Conservation (phyloP, 2,797 vertebrate species). For the Oryzias dopingdopingensis region DNA sequence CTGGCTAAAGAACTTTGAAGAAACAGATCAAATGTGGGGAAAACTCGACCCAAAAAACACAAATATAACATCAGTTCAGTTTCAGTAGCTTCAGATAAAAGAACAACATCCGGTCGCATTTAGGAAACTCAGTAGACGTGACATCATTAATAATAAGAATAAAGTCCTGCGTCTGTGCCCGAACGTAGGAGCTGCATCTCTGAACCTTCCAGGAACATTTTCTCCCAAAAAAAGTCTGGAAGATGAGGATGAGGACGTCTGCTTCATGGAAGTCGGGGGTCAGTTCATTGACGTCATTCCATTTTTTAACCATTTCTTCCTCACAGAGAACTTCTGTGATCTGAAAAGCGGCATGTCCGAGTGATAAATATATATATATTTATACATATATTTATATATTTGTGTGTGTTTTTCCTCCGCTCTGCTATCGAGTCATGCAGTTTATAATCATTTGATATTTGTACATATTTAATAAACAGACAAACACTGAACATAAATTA, state of each 20-base stretch:
- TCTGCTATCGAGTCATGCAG: slow-evolving; percentile 73
- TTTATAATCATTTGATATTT: slow-evolving; percentile 72
- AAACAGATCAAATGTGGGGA: neutral
- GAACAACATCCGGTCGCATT: slow-evolving; percentile 44
- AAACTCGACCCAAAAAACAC: slow-evolving; percentile 42
- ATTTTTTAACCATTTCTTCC: too few species aligned
- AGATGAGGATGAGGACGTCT: slow-evolving; percentile 14
- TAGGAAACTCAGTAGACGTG: slow-evolving; percentile 55
- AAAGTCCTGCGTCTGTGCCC: slow-evolving; percentile 37
- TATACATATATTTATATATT: neutral
- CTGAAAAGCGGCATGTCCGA: slow-evolving; percentile 6
- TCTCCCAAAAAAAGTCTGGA: slow-evolving; percentile 29
- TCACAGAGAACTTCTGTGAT: neutral
- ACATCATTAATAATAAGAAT: slow-evolving; percentile 68
- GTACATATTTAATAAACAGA: slow-evolving; percentile 77
- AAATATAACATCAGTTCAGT: slow-evolving; percentile 21
- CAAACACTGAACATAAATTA: slow-evolving; percentile 79
- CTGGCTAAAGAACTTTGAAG: too few species aligned
- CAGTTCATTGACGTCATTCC: too few species aligned
- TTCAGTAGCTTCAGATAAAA: slow-evolving; percentile 36
- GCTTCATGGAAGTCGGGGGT: too few species aligned
- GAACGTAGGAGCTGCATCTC: slow-evolving; percentile 21
- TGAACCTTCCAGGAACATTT: neutral
- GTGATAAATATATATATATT: slow-evolving; percentile 17
- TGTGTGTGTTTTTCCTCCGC: slow-evolving; percentile 43